phyloP scores from a whole-genome alignment of 2,113 vertebrate species.

The Butastur rufipennis region DNA sequence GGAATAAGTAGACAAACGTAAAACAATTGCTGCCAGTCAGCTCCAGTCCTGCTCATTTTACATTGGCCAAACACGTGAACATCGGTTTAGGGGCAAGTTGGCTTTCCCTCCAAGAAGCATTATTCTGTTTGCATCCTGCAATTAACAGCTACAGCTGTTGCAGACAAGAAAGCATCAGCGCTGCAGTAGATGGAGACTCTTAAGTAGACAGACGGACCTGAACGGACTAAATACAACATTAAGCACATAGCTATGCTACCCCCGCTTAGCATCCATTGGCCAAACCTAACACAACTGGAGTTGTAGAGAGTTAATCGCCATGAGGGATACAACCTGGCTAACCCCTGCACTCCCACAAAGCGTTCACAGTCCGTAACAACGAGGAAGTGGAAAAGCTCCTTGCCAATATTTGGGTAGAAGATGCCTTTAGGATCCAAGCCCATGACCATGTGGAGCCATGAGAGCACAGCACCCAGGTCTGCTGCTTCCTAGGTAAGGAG shows the following conservation, averaged over 20 bases:
- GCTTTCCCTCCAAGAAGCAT: background rate
- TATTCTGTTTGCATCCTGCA: background rate
- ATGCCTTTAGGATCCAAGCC: background rate
- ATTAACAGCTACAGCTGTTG: background rate
- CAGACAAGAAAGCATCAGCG: background rate
- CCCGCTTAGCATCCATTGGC: background rate
- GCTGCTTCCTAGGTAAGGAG: background rate
- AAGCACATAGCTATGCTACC: background rate
- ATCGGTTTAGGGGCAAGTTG: background rate
- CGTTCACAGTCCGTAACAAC: accelerated
- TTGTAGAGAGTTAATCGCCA: background rate
- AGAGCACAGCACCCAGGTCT: accelerated
- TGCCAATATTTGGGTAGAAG: background rate
- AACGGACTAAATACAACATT: background rate
- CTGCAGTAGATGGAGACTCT: background rate
- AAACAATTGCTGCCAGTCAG: background rate
- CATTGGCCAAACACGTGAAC: background rate
- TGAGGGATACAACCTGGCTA: background rate
- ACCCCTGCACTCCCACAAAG: background rate
- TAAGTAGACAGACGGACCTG: background rate
- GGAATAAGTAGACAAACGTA: background rate
- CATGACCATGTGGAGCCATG: accelerated
- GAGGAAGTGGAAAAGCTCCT: background rate
- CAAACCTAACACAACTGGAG: background rate
- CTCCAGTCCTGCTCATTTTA: background rate